Evolutionary conservation across 1,140 invertebrate species (phyloP), one percentile per base, ranked within the genome.

Genomic region (Lasaia peninsularis): DNA sequence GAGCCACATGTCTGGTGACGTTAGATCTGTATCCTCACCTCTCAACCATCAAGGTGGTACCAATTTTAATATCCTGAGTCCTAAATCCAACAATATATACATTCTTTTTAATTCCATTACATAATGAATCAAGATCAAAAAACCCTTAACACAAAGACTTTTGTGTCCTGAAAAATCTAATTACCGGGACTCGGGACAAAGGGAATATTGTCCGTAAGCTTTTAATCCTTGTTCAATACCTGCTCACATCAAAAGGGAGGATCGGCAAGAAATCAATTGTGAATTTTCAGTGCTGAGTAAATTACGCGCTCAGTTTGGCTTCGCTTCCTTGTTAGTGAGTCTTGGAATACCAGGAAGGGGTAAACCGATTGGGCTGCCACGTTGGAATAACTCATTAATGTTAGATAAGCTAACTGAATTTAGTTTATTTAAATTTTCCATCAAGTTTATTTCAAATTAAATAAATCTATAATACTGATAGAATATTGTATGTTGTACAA

Each of bases 161-260:
- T 44, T 44, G 18, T 44, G 40, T 20, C 14, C 16, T 44, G 40
- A 44, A 44, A 44, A 44, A 44, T 44, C 40, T 44, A 44, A 44
- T 44, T 44, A 44, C 40, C 40, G 16, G 9, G 1, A 44, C 16
- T 16, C 40, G 40, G 35, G 9, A 44, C 40, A 44, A 44, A 44
- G 40, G 14, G 40, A 44, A 44, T 18, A 44, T 44, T 44, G 40
- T 44, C 40, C 40, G 40, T 44, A 44, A 44, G 40, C 40, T 44
- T 44, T 44, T 44, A 44, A 44, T 44, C 40, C 40, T 44, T 44
- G 40, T 44, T 44, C 40, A 44, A 44, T 44, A 44, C 40, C 40
- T 44, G 40, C 40, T 20, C 40, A 44, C 40, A 44, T 44, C 40
- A 44, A 44, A 44, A 44, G 40, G 40, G 40, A 14, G 40, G 40